A percentile compares a stretch with the other conserved stretches of the same genome.
These are phyloP conservation scores for Papilio demoleus DNA, from an alignment of 2,888 invertebrate species.

Conservation along the genomic window DNA sequence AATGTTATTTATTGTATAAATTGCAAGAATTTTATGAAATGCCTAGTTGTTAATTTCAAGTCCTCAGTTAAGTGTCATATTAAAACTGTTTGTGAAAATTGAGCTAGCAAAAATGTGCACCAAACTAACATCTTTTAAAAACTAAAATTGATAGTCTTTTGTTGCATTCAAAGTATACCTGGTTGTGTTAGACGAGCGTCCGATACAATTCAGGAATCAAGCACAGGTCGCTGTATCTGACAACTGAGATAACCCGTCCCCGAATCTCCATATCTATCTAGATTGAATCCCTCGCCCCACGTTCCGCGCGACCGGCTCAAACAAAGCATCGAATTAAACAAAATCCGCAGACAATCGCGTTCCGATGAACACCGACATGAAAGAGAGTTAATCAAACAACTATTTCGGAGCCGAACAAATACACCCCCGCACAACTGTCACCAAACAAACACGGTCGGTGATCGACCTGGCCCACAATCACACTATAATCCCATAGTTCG, in stretches of 20 bases:
- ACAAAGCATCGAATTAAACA: slow-evolving; percentile 82
- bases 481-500: slow-evolving; percentile 62
- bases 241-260: slow-evolving; percentile 70
- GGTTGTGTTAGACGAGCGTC: slow-evolving; percentile 1
- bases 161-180: slow-evolving; percentile 28
- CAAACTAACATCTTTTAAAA: too few relatives aligned
- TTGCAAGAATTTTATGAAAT: not conserved
- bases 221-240: slow-evolving; percentile 69
- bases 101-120: too few relatives aligned
- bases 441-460: slow-evolving; percentile 71
- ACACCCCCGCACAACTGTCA: slow-evolving; percentile 71
- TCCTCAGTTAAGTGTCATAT: too few relatives aligned
- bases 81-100: too few relatives aligned
- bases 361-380: slow-evolving; percentile 73
- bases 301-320: slow-evolving; percentile 78
- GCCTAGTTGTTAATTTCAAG: too few relatives aligned
- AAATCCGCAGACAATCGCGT: slow-evolving; percentile 78
- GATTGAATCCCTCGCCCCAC: slow-evolving; percentile 57
- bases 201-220: slow-evolving; percentile 51
- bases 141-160: too few relatives aligned
- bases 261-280: slow-evolving; percentile 67
- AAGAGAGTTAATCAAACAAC: slow-evolving; percentile 83
- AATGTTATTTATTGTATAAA: not conserved
- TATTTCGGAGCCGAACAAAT: slow-evolving; percentile 66
- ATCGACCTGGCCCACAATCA: slow-evolving; percentile 67